These are phyloP conservation scores for Procambarus clarkii DNA, from an alignment of 1,140 invertebrate genomes.

Conservation along the genomic window DNA sequence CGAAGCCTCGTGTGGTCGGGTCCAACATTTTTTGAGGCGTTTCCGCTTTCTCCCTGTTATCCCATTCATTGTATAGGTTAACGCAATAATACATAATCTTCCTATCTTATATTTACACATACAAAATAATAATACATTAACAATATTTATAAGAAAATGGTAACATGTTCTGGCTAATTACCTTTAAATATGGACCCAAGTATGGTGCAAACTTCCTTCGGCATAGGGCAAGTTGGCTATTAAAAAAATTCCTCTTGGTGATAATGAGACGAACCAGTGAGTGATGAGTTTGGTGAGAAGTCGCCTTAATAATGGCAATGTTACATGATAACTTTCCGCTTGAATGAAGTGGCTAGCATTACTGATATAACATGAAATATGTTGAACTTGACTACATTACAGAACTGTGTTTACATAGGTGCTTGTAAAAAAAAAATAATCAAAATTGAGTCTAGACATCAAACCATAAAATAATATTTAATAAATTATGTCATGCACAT, in stretches of 20 bases:
- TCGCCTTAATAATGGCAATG: slow-evolving; percentile 1
- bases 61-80: neutral
- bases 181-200: slow-evolving; percentile 47
- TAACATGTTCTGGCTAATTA: neutral
- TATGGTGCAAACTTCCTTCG: slow-evolving; percentile 44
- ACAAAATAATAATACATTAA: neutral
- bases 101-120: neutral
- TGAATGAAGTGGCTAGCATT: slow-evolving; percentile 35
- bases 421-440: slow-evolving; percentile 44
- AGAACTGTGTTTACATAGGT: slow-evolving; percentile 42
- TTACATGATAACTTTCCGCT: slow-evolving; percentile 43
- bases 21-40: neutral
- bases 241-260: slow-evolving; percentile 16
- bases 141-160: neutral
- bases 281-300: slow-evolving; percentile 18
- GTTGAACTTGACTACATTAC: slow-evolving; percentile 29
- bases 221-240: slow-evolving; percentile 32
- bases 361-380: slow-evolving; percentile 35
- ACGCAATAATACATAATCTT: neutral
- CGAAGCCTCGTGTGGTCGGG: slow-evolving; percentile 31
- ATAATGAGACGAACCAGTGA: slow-evolving; percentile 18
- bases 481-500: slow-evolving; percentile 46
- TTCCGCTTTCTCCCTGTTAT: neutral
- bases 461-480: slow-evolving; percentile 57
- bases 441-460: slow-evolving; percentile 58